These are phyloP conservation scores for Diadophis punctatus DNA, from an alignment of 2,113 vertebrate species.

Conservation along the genomic window DNA sequence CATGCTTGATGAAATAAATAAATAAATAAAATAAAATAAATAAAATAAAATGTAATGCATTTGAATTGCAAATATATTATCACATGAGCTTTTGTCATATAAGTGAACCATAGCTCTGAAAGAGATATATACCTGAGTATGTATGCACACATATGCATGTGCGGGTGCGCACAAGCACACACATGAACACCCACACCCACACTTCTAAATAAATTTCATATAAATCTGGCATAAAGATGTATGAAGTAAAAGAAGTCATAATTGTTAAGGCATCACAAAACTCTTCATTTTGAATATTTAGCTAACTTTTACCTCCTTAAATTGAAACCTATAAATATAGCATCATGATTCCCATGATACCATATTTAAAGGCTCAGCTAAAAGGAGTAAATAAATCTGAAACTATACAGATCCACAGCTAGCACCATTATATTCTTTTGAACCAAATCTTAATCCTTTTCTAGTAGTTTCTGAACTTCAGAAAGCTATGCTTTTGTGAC, in stretches of 20 bases:
- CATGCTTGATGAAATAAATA: too few species aligned
- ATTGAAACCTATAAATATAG: neutral
- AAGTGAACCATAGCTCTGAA: neutral
- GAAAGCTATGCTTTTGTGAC: conserved; percentile 35
- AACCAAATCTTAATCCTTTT: conserved; percentile 38
- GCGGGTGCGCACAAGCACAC: too few species aligned
- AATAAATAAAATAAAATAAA: neutral
- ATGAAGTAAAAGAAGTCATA: neutral
- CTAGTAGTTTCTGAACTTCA: conserved; percentile 40
- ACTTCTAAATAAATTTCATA: neutral
- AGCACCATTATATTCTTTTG: conserved; percentile 20
- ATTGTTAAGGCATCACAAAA: neutral
- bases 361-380: neutral
- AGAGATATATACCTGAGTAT: neutral
- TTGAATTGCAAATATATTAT: neutral
- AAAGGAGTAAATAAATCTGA: conserved; percentile 12
- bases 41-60: neutral
- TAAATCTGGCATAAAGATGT: neutral
- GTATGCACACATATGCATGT: neutral
- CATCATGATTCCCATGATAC: conserved; percentile 4
- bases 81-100: neutral
- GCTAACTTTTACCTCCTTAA: neutral
- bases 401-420: neutral
- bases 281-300: neutral
- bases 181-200: too few species aligned